Evolutionary conservation across 2,797 vertebrate genomes (phyloP).

Genomic region (Pseudotriccus pelzelni): DNA sequence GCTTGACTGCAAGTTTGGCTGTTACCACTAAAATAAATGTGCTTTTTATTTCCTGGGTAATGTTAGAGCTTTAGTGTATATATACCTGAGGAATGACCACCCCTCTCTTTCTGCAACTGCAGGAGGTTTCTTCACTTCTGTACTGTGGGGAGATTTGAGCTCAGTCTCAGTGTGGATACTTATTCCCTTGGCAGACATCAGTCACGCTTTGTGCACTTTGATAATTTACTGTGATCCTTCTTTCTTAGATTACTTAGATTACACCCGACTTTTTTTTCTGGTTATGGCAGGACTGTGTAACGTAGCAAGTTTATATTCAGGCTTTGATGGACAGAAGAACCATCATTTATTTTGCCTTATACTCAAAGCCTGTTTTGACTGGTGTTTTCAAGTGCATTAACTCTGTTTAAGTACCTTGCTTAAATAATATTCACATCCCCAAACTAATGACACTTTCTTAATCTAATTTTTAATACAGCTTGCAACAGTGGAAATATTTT

Average conservation of each 20-base stretch:
- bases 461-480: neutral
- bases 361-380: neutral
- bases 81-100: neutral
- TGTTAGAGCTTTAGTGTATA: neutral
- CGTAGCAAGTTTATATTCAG: neutral
- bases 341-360: neutral
- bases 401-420: neutral
- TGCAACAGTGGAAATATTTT: neutral
- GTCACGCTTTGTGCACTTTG: neutral
- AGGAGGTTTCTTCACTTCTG: neutral
- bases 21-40: conserved; percentile 5
- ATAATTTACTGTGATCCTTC: neutral
- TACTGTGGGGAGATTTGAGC: neutral
- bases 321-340: neutral
- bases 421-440: neutral
- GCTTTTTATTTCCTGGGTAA: neutral
- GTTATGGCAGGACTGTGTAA: neutral
- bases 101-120: neutral
- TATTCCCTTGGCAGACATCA: neutral
- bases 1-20: neutral
- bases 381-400: neutral
- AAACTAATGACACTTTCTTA: neutral
- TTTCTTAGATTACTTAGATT: neutral
- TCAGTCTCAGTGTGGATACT: neutral
- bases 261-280: neutral